Evolutionary conservation across 1,140 invertebrate genomes (phyloP).

Genomic region (Coptotermes formosanus): DNA sequence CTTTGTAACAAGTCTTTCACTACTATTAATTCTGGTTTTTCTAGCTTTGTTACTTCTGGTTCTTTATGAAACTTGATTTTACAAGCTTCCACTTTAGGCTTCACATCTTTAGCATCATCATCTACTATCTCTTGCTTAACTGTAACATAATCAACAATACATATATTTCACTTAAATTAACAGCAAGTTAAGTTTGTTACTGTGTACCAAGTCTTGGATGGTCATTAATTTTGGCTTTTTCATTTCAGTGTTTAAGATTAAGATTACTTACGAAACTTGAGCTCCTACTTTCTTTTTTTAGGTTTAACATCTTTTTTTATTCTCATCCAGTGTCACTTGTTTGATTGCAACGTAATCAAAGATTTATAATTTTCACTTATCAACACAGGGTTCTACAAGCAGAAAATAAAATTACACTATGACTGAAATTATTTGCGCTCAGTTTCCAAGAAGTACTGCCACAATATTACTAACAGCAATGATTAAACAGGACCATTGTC

Average conservation of each 20-base stretch:
- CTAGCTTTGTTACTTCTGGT: constrained; percentile 6
- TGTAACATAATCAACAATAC: background rate
- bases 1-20: background rate
- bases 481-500: no score
- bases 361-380: background rate
- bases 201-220: background rate
- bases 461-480: no score
- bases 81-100: background rate
- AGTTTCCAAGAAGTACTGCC: no score
- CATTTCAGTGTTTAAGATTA: no score
- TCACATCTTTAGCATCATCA: background rate
- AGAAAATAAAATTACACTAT: no score
- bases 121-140: constrained; percentile 8
- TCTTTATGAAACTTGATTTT: background rate
- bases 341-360: background rate
- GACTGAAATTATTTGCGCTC: no score
- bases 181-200: background rate
- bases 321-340: background rate
- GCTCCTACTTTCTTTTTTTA: background rate
- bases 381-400: no score
- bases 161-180: background rate
- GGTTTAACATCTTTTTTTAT: background rate
- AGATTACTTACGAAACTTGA: background rate
- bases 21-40: constrained; percentile 29
- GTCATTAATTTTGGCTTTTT: constrained; percentile 27